A percentile compares a stretch with the other conserved stretches of the same genome.
phyloP scores from a whole-genome alignment of 2,113 vertebrate genomes.

The Gallinago media region DNA sequence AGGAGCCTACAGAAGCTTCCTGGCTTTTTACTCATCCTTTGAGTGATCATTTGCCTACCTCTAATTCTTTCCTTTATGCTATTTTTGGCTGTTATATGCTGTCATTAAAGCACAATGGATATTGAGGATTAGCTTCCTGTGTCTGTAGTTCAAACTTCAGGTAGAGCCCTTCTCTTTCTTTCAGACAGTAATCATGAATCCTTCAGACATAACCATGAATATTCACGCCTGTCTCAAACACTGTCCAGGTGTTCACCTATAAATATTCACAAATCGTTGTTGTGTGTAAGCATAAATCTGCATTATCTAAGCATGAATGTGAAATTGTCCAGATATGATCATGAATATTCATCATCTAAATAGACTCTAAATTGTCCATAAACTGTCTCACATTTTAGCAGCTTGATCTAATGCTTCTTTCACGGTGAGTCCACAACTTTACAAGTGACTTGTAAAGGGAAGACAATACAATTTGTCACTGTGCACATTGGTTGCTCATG shows the following conservation, averaged over 20 bases:
- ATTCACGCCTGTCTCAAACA: not conserved
- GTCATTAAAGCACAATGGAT: not conserved
- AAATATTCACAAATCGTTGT: conserved; percentile 70
- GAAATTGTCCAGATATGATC: conserved; percentile 47
- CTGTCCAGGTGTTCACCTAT: conserved; percentile 61
- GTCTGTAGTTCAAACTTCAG: conserved; percentile 9
- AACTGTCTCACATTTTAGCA: conserved; percentile 21
- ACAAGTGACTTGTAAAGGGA: not conserved
- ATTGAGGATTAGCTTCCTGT: not conserved
- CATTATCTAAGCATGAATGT: conserved; percentile 50
- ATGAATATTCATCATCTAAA: conserved; percentile 61
- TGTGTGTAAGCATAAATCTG: conserved; percentile 63
- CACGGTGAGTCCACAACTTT: not conserved
- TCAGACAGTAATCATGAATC: not conserved
- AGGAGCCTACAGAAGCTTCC: not conserved
- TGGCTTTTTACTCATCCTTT: not conserved
- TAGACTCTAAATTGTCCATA: conserved; percentile 33
- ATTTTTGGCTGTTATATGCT: not conserved
- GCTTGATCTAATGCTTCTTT: conserved; percentile 11
- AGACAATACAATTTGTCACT: not conserved
- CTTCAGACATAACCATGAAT: conserved; percentile 38
- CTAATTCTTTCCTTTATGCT: not conserved
- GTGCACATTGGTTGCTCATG: not conserved
- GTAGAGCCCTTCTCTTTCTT: not conserved
- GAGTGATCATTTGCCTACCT: not conserved